A percentile compares a stretch with the other conserved stretches of the same genome.
phyloP scores from a whole-genome alignment of 2,888 invertebrate genomes.

The Catotricha subobsoleta region DNA sequence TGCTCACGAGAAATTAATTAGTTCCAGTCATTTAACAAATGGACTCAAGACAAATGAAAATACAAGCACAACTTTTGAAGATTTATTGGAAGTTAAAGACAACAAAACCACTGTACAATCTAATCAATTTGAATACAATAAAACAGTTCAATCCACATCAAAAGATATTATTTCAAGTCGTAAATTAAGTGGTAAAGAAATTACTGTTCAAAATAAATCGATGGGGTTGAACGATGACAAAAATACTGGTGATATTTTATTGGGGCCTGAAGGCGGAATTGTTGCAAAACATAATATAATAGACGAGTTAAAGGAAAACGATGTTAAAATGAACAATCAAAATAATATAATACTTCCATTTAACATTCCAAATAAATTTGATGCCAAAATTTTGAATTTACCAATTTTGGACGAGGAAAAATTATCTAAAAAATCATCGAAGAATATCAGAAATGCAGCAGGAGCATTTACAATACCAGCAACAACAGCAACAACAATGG shows the following conservation, averaged over 20 bases:
- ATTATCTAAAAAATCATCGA: neutral
- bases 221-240: neutral
- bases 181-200: constrained; percentile 1
- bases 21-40: neutral
- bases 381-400: constrained; percentile 2
- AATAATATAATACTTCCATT: neutral
- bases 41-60: neutral
- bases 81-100: neutral
- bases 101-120: neutral
- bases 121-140: constrained; percentile 3
- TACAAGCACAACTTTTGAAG: neutral
- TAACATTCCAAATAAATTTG: neutral
- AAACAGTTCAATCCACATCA: constrained; percentile 2
- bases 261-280: too few relatives aligned
- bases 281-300: too few relatives aligned
- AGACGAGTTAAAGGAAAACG: neutral
- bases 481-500: neutral
- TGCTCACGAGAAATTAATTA: neutral
- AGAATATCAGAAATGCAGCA: too few relatives aligned
- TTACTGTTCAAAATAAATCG: neutral
- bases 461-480: too few relatives aligned
- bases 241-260: neutral
- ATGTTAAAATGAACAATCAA: constrained; percentile 1
- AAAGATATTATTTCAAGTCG: constrained; percentile 1
- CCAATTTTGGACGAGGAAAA: neutral